phyloP scores from a whole-genome alignment of 2,888 invertebrate genomes.

The Dendrolimus houi region DNA sequence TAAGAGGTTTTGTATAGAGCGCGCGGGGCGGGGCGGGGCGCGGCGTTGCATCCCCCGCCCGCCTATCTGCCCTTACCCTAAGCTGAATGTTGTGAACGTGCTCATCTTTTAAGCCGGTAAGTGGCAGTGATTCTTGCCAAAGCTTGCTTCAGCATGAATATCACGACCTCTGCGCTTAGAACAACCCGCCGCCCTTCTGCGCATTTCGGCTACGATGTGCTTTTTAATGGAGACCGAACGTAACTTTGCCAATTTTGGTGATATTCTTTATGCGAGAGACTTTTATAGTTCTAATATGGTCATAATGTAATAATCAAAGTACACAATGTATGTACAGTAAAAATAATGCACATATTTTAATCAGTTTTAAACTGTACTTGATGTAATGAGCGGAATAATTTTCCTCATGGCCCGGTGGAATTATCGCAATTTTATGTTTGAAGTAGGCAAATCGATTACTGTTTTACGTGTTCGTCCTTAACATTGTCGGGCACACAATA shows the following conservation, averaged over 20 bases:
- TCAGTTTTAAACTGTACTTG: not conserved
- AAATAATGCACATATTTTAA: not conserved
- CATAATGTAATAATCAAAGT: too few species aligned
- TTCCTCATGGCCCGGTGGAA: constrained; percentile 4
- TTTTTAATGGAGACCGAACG: not conserved
- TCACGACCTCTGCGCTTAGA: not conserved
- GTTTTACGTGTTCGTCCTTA: not conserved
- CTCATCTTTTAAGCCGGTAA: not conserved
- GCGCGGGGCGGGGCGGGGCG: constrained; percentile 30
- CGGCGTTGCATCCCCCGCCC: constrained; percentile 28
- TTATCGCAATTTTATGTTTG: not conserved
- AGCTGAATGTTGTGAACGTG: constrained; percentile 22
- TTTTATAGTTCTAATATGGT: too few species aligned
- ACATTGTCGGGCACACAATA: too few species aligned
- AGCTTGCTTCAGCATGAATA: not conserved
- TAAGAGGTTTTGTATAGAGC: constrained; percentile 48
- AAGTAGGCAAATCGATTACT: not conserved
- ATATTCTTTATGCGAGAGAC: too few species aligned
- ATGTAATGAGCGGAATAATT: not conserved
- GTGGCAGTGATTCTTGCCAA: not conserved
- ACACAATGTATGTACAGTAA: not conserved
- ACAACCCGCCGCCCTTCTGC: not conserved
- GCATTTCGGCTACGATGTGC: not conserved
- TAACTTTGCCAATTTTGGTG: not conserved
- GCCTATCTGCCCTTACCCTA: constrained; percentile 15